A percentile compares a stretch with the other conserved stretches of the same genome.
Conservation (phyloP, 1,140 invertebrate genomes). For the Potamilus streckersoni region DNA sequence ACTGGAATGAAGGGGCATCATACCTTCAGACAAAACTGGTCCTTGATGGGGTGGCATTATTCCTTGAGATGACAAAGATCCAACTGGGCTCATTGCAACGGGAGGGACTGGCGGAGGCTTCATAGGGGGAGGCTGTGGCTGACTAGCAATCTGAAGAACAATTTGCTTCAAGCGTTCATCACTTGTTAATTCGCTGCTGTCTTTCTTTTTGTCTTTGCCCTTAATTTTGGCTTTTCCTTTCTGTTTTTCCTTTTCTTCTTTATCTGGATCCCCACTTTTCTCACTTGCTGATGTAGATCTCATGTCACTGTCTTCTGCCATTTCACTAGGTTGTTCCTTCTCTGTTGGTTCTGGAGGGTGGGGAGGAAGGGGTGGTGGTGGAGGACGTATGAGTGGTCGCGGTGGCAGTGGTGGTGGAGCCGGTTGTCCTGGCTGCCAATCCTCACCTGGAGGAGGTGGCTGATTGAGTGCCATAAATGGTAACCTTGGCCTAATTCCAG, state of each 20-base stretch:
- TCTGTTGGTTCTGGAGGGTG: constrained; percentile 13
- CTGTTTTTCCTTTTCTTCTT: constrained; percentile 19
- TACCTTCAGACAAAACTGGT: neutral
- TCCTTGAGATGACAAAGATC: neutral
- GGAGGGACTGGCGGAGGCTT: constrained; percentile 18
- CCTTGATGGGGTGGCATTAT: neutral
- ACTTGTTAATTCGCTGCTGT: constrained; percentile 20
- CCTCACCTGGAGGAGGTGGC: constrained; percentile 26
- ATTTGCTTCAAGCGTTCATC: constrained; percentile 29
- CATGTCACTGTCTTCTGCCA: constrained; percentile 1
- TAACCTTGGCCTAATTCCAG: neutral
- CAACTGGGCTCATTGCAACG: neutral
- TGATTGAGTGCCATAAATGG: neutral
- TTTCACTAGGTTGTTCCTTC: constrained; percentile 10
- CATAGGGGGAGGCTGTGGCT: constrained; percentile 10
- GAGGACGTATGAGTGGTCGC: constrained; percentile 3
- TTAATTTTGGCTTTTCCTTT: constrained; percentile 29
- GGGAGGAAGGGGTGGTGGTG: constrained; percentile 15
- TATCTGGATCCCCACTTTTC: constrained; percentile 1
- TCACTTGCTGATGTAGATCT: neutral
- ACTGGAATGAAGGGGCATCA: constrained; percentile 1
- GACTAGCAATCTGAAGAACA: constrained; percentile 22
- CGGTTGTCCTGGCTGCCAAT: constrained; percentile 18
- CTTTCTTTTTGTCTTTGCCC: constrained; percentile 32
- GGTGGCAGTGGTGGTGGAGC: constrained; percentile 13